Conservation (phyloP, 1,140 invertebrate genomes). For the Ptiloglossa arizonensis region DNA sequence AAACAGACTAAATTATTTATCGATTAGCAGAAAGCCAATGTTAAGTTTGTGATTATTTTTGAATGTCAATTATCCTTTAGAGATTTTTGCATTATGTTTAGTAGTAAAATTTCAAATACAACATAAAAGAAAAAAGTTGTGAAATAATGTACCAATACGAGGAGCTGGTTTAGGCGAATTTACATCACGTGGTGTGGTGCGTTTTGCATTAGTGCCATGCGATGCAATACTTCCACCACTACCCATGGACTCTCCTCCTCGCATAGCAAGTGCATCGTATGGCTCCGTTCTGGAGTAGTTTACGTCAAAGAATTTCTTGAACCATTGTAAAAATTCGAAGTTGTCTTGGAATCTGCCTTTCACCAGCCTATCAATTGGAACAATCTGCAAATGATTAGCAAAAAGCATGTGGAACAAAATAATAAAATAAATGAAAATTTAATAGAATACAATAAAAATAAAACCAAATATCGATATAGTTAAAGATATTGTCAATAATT, state of each 20-base stretch:
- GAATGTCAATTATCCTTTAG: constrained; percentile 1
- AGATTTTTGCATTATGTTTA: constrained; percentile 18
- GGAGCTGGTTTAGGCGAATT: constrained; percentile 72
- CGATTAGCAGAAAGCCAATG: constrained; percentile 39
- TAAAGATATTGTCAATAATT: neutral
- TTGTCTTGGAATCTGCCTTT: constrained; percentile 99
- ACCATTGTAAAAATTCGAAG: constrained; percentile 99
- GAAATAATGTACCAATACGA: constrained; percentile 78
- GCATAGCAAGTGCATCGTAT: constrained; percentile 93
- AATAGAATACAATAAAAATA: constrained; percentile 41
- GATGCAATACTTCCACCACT: constrained; percentile 84
- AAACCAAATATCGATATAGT: constrained; percentile 18
- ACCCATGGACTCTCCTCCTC: constrained; percentile 92
- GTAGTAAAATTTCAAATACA: constrained; percentile 27
- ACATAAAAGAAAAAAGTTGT: constrained; percentile 47
- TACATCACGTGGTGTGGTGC: constrained; percentile 74
- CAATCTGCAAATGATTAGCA: constrained; percentile 87
- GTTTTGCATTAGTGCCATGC: constrained; percentile 80
- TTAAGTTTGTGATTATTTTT: constrained; percentile 41
- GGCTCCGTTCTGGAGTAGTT: constrained; percentile 94
- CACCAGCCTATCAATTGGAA: constrained; percentile 93
- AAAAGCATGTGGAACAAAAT: constrained; percentile 79
- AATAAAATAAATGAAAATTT: constrained; percentile 52
- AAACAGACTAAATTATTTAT: constrained; percentile 10
- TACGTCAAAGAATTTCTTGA: constrained; percentile 99